phyloP scores from a whole-genome alignment of 2,797 vertebrate species.

The Protonibea diacanthus region DNA sequence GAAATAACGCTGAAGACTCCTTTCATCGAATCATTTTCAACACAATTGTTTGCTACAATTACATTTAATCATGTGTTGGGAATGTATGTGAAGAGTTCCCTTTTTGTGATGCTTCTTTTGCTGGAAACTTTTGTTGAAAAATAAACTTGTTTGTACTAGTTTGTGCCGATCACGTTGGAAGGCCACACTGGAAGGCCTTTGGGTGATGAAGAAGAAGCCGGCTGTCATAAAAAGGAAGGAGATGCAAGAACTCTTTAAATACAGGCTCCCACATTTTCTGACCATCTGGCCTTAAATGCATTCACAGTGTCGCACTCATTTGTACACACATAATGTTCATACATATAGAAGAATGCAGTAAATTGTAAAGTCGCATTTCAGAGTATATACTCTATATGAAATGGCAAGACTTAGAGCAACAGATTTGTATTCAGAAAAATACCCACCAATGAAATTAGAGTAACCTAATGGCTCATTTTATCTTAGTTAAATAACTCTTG shows the following conservation, averaged over 20 bases:
- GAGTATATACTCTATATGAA: neutral
- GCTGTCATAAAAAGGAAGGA: neutral
- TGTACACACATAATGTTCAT: neutral
- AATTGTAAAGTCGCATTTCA: neutral
- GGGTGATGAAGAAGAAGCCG: neutral
- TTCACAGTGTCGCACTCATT: neutral
- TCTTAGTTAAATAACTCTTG: neutral
- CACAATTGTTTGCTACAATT: constrained; percentile 18
- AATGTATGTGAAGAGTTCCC: neutral
- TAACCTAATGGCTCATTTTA: neutral
- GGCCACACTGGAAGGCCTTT: neutral
- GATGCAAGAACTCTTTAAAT: neutral
- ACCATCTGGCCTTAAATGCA: neutral
- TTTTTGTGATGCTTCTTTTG: constrained; percentile 2
- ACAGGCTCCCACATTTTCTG: neutral
- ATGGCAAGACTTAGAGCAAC: neutral
- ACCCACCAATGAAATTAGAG: neutral
- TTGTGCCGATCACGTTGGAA: neutral
- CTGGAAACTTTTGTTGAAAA: neutral
- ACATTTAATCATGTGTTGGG: constrained; percentile 11
- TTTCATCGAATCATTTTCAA: constrained; percentile 7
- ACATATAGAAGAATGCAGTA: neutral
- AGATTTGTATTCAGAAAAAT: neutral
- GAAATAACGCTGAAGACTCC: constrained; percentile 25
- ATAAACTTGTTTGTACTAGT: neutral